Evolutionary conservation across 2,797 vertebrate genomes (phyloP).

Genomic region (Apogon talboti): DNA sequence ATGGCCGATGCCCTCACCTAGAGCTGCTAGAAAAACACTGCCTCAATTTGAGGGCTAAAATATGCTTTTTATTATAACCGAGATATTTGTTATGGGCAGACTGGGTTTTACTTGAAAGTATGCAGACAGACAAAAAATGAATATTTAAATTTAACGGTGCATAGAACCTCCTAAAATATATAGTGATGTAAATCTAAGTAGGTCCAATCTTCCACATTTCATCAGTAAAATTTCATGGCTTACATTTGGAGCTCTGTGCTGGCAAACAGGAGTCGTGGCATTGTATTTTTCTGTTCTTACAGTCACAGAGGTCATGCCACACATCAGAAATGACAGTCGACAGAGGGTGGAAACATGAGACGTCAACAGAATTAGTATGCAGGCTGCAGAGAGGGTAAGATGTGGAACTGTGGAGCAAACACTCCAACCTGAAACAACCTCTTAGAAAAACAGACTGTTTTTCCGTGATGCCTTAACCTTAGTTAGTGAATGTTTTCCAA

Average conservation of each 20-base stretch:
- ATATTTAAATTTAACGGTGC: not conserved
- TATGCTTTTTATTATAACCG: slow-evolving; percentile 33
- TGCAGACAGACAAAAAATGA: slow-evolving; percentile 1
- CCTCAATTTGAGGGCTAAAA: slow-evolving; percentile 45
- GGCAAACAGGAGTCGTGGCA: slow-evolving; percentile 14
- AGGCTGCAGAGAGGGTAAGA: slow-evolving; percentile 34
- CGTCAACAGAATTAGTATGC: slow-evolving; percentile 40
- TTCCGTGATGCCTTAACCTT: too few relatives aligned
- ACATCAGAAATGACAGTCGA: slow-evolving; percentile 6
- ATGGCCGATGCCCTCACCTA: slow-evolving; percentile 51
- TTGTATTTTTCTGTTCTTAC: slow-evolving; percentile 32
- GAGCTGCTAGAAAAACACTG: slow-evolving; percentile 55
- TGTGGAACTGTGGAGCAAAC: slow-evolving; percentile 5
- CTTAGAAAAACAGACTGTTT: not conserved
- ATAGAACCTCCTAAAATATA: not conserved
- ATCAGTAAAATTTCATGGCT: slow-evolving; percentile 12
- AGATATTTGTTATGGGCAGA: slow-evolving; percentile 32
- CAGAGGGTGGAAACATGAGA: slow-evolving; percentile 6
- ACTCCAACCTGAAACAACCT: slow-evolving; percentile 18
- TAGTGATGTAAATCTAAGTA: not conserved
- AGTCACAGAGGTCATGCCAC: slow-evolving; percentile 24
- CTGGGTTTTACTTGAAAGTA: slow-evolving; percentile 9
- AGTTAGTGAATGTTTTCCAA: too few relatives aligned
- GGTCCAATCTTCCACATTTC: not conserved
- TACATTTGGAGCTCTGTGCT: slow-evolving; percentile 15